Conservation (phyloP, 1,140 invertebrate species). For the Homalodisca vitripennis region DNA sequence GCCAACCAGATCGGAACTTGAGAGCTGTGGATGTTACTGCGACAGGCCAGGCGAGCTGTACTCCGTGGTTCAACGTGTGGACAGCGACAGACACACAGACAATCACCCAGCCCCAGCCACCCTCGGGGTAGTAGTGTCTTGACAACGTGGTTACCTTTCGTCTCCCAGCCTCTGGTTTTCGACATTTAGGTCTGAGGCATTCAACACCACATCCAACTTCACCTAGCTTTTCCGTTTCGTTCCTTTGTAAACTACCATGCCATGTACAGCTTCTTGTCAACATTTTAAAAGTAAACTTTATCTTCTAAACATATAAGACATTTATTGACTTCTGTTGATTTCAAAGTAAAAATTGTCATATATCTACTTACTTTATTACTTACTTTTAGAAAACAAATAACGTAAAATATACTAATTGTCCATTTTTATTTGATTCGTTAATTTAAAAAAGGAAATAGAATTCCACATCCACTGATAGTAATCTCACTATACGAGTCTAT, state of each 20-base stretch:
- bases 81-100: conserved; percentile 54
- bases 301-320: too few species aligned
- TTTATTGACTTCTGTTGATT: too few species aligned
- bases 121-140: conserved; percentile 61
- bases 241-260: background rate
- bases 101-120: conserved; percentile 63
- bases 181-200: background rate
- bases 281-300: too few species aligned
- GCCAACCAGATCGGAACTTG: conserved; percentile 15
- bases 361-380: too few species aligned
- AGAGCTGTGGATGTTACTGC: conserved; percentile 13
- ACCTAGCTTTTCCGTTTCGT: background rate
- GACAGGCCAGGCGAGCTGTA: conserved; percentile 46
- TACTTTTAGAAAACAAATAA: too few species aligned
- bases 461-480: too few species aligned
- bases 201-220: background rate
- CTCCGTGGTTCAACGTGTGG: conserved; percentile 50
- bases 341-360: too few species aligned
- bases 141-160: conserved; percentile 44
- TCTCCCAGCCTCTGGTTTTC: background rate
- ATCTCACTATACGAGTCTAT: too few species aligned
- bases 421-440: too few species aligned
- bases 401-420: too few species aligned
- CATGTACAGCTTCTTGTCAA: conserved; percentile 1
- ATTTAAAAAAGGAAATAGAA: too few species aligned